Evolutionary conservation across 2,113 vertebrate genomes (phyloP), one percentile per base, ranked within the genome.

Genomic region (Spheniscus mendiculus): DNA sequence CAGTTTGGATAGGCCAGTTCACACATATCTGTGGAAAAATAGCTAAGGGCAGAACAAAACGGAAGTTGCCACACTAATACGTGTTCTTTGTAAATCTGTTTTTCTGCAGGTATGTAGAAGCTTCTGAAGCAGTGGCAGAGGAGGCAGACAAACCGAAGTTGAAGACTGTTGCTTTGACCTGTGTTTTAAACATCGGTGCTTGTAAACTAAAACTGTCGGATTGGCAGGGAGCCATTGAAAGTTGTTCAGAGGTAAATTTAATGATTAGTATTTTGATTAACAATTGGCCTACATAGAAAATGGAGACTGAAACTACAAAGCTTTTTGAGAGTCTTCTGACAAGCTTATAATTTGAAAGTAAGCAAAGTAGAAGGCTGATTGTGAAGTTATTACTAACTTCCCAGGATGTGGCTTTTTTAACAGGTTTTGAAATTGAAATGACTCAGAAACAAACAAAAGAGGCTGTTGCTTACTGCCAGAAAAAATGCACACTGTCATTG

Each of bases 201-300:
- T 99, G 99, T 95, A 99, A 99, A 87, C 98, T 99, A 93, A 99
- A 99, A 96, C 95, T 99, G 94, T 98, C 96, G 14, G 98, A 99
- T 76, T 99, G 99, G 99, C 98, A 99, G 96, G 99, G 99, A 8
- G 99, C 99, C 8, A 62, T 99, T 52, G 99, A 99, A 63, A 99
- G 98, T 96, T 99, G 99, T 95, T 97, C 98, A 63, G 98, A 99
- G 99, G 99, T 99, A 98, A 97, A 81, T 73, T n/a, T 73, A 40
- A 40, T 23, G 4, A 34, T 89, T 20, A 34, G 21, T 83, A 40
- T 47, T 84, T 71, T 52, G 38, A 44, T 65, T 16, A 82, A 73
- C 29, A 47, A 5, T 27, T 67, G 27, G 29, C 49, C n/a, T 56
- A 3, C 49, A 10, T 22, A 69, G 58, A 82, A 70, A 86, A 82